A percentile compares a stretch with the other conserved stretches of the same genome.
Evolutionary conservation across 2,888 invertebrate species (phyloP).

Genomic region (Thumatha senex): DNA sequence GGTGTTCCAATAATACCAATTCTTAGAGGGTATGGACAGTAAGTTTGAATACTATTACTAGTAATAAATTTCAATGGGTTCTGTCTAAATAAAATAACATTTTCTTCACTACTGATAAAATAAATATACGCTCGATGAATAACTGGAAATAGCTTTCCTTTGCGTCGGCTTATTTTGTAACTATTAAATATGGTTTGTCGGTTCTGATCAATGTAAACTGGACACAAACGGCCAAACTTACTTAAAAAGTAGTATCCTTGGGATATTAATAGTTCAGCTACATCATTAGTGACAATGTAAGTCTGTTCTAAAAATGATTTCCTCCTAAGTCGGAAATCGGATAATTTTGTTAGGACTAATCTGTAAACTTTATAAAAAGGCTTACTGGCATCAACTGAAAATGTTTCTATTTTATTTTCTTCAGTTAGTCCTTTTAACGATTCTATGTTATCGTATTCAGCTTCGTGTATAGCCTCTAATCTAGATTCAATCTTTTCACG

Average conservation of each 20-base stretch:
- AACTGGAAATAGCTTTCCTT: conserved; percentile 76
- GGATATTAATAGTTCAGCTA: conserved; percentile 82
- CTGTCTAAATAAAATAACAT: conserved; percentile 73
- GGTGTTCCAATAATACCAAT: conserved; percentile 85
- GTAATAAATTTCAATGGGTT: conserved; percentile 83
- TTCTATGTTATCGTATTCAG: conserved; percentile 70
- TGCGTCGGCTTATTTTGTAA: conserved; percentile 68
- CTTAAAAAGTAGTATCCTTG: conserved; percentile 85
- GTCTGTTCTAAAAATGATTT: conserved; percentile 83
- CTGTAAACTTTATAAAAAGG: conserved; percentile 55
- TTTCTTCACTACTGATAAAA: conserved; percentile 78
- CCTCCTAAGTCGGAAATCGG: conserved; percentile 65
- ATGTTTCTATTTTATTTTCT: conserved; percentile 72
- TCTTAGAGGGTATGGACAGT: conserved; percentile 77
- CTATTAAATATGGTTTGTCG: conserved; percentile 72
- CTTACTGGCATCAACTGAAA: conserved; percentile 67
- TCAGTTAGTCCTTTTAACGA: conserved; percentile 56
- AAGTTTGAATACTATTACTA: conserved; percentile 60
- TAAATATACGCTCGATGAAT: conserved; percentile 84
- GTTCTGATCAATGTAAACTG: conserved; percentile 83
- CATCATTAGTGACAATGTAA: conserved; percentile 73
- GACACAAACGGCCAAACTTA: conserved; percentile 85
- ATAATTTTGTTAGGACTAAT: conserved; percentile 49
- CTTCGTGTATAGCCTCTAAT: conserved; percentile 70
- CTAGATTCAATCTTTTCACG: conserved; percentile 68